Base-by-base conservation (phyloP, 2,797 vertebrate genomes). In the Trematomus bernacchii region DNA sequence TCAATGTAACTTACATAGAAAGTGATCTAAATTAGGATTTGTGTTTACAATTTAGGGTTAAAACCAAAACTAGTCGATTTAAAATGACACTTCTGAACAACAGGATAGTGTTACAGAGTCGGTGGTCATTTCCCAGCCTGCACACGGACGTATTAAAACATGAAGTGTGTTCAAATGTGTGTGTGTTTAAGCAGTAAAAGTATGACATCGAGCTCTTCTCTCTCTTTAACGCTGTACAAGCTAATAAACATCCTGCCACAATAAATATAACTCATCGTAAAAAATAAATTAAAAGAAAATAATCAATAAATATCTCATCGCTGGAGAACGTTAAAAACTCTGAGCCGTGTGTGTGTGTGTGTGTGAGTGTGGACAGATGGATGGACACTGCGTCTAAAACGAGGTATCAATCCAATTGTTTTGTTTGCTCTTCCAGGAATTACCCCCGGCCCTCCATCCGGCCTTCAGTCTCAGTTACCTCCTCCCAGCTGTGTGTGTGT, bases 221-320 rank as follows among this genome's bases (percentile, higher is more conserved):
- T 79, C 63, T 75, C 65, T 67, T 76, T 46, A 63, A 69, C 18
- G 16, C 78, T 85, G 85, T 82, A 89, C 83, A 88, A 84, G 79
- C 54, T 76, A 27, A 80, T 65, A 62, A 85, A 53, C 62, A 76
- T 77, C 71, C 81, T 82, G 73, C 79, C 19, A 71, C 77, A 92
- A 93, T 92, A 93, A 93, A 93, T 93, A 91, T 3, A 87, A 84
- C 50, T 77, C 80, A 73, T 76, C 47, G 19, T 68, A 73, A 77
- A 78, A 90, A 91, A 91, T 89, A 91, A 92, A 88, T 90, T 79
- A 90, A 90, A 88, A 69, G 23, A 58, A 73, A 76, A 53, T 42
- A 58, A 84, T 83, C 37, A 88, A 90, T 91, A 90, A 92, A 91
- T 90, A 91, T 83, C 74, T 85, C 73, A 73, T 54, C 12, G 10